Conservation (phyloP, 2,113 vertebrate genomes). For the Zapus hudsonius region DNA sequence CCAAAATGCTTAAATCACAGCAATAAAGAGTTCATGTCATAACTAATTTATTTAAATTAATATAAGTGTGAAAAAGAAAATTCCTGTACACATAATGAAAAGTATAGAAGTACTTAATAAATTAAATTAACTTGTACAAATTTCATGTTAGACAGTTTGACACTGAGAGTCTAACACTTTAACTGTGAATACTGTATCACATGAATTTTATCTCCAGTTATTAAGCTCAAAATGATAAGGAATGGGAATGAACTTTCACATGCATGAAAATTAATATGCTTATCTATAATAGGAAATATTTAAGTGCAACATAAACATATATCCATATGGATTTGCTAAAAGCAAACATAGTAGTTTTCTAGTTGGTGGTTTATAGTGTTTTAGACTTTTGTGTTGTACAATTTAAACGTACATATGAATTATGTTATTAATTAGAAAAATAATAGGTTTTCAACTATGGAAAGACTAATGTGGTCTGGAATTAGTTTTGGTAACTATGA, state of each 20-base stretch:
- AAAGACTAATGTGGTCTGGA: neutral
- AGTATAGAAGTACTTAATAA: neutral
- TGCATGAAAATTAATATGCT: neutral
- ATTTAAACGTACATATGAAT: neutral
- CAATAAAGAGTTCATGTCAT: neutral
- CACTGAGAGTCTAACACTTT: neutral
- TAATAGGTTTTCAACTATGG: neutral
- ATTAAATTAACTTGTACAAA: neutral
- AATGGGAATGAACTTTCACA: neutral
- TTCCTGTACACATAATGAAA: neutral
- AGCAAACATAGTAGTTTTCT: neutral
- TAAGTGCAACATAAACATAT: neutral
- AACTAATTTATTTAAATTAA: conserved; percentile 9
- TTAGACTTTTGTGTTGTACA: neutral
- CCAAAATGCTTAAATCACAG: neutral
- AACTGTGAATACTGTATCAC: neutral
- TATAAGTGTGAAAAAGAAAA: neutral
- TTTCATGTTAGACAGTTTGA: neutral
- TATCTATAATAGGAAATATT: neutral
- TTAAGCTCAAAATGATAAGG: neutral
- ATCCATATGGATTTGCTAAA: neutral
- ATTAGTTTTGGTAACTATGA: neutral
- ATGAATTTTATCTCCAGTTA: neutral
- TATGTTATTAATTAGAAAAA: conserved; percentile 13
- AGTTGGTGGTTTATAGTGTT: neutral